Evolutionary conservation across 2,113 vertebrate species (phyloP).

Genomic region (Agapornis roseicollis): DNA sequence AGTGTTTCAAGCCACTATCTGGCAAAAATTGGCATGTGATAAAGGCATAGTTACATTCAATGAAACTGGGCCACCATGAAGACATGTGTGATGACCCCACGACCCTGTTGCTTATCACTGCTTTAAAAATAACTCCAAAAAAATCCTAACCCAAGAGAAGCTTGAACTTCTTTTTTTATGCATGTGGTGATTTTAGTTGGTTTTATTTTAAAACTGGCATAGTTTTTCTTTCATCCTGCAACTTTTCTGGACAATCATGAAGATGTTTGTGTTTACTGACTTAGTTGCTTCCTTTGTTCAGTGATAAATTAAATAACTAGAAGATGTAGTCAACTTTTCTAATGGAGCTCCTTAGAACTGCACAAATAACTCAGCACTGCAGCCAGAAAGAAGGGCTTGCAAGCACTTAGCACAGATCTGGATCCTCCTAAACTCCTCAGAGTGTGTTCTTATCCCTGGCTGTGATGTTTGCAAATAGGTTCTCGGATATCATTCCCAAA

Average conservation of each 20-base stretch:
- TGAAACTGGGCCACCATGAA: background rate
- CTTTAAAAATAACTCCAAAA: constrained; percentile 43
- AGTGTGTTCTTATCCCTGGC: background rate
- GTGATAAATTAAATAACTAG: background rate
- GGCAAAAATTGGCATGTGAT: background rate
- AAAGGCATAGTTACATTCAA: background rate
- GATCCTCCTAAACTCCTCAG: background rate
- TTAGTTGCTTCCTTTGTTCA: background rate
- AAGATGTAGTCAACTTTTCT: background rate
- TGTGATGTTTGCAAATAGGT: background rate
- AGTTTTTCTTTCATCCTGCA: background rate
- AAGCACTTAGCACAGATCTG: background rate
- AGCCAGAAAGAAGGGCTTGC: background rate
- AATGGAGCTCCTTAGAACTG: background rate
- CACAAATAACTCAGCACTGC: background rate
- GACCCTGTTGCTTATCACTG: background rate
- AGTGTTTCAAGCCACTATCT: background rate
- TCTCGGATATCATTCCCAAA: background rate
- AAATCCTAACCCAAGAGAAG: background rate
- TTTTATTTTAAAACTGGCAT: background rate
- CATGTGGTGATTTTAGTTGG: background rate
- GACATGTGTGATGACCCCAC: background rate
- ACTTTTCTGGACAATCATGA: background rate
- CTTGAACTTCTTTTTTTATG: background rate
- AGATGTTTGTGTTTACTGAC: background rate